These are phyloP conservation scores for Selene dorsalis DNA, from an alignment of 2,797 vertebrate species.

Conservation along the genomic window DNA sequence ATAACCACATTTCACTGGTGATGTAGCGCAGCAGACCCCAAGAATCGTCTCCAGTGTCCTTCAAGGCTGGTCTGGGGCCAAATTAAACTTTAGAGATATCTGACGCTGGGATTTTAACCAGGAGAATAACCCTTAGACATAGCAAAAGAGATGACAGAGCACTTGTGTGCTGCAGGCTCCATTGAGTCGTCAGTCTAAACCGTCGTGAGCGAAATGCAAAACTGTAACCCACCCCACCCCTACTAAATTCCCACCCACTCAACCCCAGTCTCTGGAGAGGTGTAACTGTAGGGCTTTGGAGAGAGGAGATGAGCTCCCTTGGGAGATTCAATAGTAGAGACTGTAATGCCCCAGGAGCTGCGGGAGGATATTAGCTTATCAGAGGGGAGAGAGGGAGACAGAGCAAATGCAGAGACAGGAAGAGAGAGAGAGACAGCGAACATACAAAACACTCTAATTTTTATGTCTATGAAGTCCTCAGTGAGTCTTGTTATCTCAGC, in stretches of 20 bases:
- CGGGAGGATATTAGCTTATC: slow-evolving; percentile 77
- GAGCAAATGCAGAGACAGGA: slow-evolving; percentile 30
- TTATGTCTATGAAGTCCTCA: slow-evolving; percentile 43
- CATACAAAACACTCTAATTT: slow-evolving; percentile 44
- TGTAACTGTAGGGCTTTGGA: slow-evolving; percentile 62
- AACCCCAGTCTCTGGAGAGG: slow-evolving; percentile 61
- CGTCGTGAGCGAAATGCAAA: slow-evolving; percentile 34
- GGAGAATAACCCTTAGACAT: slow-evolving; percentile 15
- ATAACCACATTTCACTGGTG: slow-evolving; percentile 16
- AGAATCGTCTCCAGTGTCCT: slow-evolving; percentile 9
- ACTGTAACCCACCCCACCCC: not conserved
- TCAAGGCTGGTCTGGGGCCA: slow-evolving; percentile 27
- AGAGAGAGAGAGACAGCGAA: slow-evolving; percentile 38
- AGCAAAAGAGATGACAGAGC: slow-evolving; percentile 6
- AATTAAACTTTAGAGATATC: slow-evolving; percentile 39
- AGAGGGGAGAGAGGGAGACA: slow-evolving; percentile 45
- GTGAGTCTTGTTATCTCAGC: slow-evolving; percentile 51
- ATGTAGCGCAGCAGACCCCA: slow-evolving; percentile 18
- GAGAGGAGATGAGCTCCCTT: slow-evolving; percentile 68
- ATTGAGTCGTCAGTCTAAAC: slow-evolving; percentile 33
- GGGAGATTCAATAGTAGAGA: slow-evolving; percentile 63
- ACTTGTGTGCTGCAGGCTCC: not conserved
- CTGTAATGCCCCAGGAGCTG: slow-evolving; percentile 66
- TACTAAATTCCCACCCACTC: slow-evolving; percentile 9
- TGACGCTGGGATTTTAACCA: slow-evolving; percentile 18